A percentile compares a stretch with the other conserved stretches of the same genome.
These are phyloP conservation scores for Hybos culiciformis DNA, from an alignment of 2,888 invertebrate genomes.

Conservation along the genomic window DNA sequence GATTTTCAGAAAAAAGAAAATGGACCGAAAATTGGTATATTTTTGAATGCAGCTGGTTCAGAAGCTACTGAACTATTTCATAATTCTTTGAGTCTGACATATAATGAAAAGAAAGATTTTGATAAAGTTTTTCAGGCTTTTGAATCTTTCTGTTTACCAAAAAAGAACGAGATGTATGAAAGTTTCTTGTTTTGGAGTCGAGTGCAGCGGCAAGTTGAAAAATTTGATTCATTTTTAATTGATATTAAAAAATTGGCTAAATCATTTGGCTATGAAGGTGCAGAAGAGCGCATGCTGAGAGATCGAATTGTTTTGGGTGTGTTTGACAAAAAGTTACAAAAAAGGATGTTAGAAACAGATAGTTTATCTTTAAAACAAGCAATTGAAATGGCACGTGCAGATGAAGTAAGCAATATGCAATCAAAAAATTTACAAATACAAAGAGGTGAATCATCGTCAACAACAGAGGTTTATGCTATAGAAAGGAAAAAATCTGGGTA, in stretches of 20 bases:
- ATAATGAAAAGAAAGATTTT: too few relatives aligned
- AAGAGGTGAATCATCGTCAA: neutral
- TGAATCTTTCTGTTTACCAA: conserved; percentile 4
- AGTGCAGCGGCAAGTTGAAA: conserved; percentile 3
- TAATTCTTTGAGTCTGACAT: too few relatives aligned
- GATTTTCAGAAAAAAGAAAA: neutral
- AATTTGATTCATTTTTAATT: conserved; percentile 7
- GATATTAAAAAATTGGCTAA: conserved; percentile 6
- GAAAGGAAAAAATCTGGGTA: neutral
- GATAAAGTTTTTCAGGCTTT: too few relatives aligned
- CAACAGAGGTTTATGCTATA: neutral
- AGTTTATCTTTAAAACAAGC: neutral
- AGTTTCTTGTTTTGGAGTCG: conserved; percentile 4
- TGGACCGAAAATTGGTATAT: neutral
- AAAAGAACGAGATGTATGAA: conserved; percentile 5
- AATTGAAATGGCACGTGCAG: conserved; percentile 3
- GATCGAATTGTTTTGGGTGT: conserved; percentile 6
- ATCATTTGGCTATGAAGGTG: conserved; percentile 4
- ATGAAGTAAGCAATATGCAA: neutral
- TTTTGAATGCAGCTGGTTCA: neutral
- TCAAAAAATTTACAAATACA: neutral
- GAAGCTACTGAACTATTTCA: too few relatives aligned
- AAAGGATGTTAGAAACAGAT: neutral
- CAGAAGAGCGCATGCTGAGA: conserved; percentile 5
- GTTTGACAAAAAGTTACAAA: neutral